Evolutionary conservation across 1,140 invertebrate species (phyloP).

Genomic region (Pogonus chalceus): DNA sequence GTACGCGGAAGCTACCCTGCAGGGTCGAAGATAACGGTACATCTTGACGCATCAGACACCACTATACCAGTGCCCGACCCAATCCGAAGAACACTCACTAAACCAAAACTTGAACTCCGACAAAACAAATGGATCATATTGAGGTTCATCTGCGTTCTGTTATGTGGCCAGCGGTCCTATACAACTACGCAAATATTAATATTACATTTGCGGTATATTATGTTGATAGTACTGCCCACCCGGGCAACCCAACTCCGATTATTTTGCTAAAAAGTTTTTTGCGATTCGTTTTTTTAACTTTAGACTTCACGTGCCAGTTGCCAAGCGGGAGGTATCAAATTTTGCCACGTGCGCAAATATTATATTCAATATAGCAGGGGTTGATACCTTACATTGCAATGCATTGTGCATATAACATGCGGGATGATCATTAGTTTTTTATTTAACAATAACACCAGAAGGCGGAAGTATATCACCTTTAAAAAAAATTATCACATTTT

Average conservation of each 20-base stretch:
- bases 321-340: not conserved
- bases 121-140: not conserved
- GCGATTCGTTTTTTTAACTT: not conserved
- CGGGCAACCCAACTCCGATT: not conserved
- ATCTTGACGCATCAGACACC: not conserved
- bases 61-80: no score
- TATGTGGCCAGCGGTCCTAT: no score
- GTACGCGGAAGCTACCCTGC: conserved; percentile 3
- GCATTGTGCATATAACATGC: no score
- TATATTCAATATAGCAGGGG: no score
- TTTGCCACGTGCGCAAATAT: not conserved
- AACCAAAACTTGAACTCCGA: no score
- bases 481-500: no score
- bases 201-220: not conserved
- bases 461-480: no score
- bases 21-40: not conserved
- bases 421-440: no score
- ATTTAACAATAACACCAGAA: no score
- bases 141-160: not conserved
- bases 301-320: not conserved
- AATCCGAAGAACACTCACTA: no score
- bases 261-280: not conserved
- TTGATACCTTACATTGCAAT: no score
- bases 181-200: not conserved
- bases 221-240: not conserved